A percentile compares a stretch with the other conserved stretches of the same genome.
phyloP scores from a whole-genome alignment of 2,113 vertebrate species.

The Serinus canaria region DNA sequence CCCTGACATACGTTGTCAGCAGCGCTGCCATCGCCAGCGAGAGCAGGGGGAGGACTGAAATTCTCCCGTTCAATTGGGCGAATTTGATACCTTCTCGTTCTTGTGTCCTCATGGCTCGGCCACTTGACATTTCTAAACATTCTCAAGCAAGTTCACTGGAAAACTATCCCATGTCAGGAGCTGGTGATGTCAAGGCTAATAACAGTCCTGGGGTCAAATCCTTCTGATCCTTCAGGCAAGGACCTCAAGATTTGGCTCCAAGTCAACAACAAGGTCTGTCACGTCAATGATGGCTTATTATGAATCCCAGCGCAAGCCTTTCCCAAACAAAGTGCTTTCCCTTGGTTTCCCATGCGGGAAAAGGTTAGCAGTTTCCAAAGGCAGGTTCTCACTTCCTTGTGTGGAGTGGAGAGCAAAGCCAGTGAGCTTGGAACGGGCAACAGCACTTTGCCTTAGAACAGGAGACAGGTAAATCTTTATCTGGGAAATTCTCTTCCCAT shows the following conservation, averaged over 20 bases:
- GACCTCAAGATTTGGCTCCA: conserved; percentile 55
- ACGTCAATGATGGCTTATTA: background rate
- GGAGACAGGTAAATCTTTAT: background rate
- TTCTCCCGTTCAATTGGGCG: conserved; percentile 58
- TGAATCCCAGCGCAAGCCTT: background rate
- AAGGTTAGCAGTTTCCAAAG: conserved; percentile 35
- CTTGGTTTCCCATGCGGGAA: conserved; percentile 17
- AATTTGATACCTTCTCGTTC: conserved; percentile 60
- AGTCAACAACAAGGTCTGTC: conserved; percentile 51
- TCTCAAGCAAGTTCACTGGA: conserved; percentile 67
- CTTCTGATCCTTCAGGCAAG: conserved; percentile 51
- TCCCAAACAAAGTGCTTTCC: background rate
- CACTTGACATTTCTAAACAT: conserved; percentile 68
- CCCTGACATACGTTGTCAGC: conserved; percentile 29
- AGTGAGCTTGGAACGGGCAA: background rate
- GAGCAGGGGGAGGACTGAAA: conserved; percentile 59
- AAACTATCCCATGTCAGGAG: conserved; percentile 66
- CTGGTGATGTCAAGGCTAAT: conserved; percentile 65
- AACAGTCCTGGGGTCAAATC: conserved; percentile 62
- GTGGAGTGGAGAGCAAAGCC: background rate
- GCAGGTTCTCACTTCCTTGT: background rate
- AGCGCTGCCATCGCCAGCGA: background rate
- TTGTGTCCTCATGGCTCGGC: conserved; percentile 41
- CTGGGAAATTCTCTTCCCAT: background rate
- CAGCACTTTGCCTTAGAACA: background rate